These are phyloP conservation scores for Didymodactylos carnosus DNA, from an alignment of 2,888 invertebrate species.

Conservation along the genomic window DNA sequence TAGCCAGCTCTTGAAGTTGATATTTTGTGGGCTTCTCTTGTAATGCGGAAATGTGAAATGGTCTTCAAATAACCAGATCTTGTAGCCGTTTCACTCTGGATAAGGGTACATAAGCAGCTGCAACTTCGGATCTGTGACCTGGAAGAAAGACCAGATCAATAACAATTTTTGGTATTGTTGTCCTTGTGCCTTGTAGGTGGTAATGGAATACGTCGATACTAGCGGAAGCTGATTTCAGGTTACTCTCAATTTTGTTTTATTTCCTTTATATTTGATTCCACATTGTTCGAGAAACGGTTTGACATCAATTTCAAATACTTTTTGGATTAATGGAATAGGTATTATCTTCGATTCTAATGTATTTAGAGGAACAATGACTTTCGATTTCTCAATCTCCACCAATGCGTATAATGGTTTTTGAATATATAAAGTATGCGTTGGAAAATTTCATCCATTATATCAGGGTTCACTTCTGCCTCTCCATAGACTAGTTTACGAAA, in stretches of 20 bases:
- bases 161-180: background rate
- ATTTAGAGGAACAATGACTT: background rate
- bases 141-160: background rate
- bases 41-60: no score
- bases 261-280: background rate
- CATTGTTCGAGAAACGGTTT: background rate
- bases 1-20: no score
- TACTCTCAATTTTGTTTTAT: background rate
- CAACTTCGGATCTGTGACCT: background rate
- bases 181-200: background rate
- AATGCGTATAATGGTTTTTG: background rate
- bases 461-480: no score
- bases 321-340: background rate
- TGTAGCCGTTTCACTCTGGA: no score
- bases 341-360: background rate
- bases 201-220: background rate
- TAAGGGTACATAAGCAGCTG: background rate
- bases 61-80: no score
- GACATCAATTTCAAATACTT: background rate
- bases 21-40: no score
- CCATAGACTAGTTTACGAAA: no score
- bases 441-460: no score
- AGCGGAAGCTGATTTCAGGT: background rate
- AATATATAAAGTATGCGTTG: background rate
- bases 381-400: background rate